Conservation (phyloP, 2,888 invertebrate species). For the Nomada ruficornis region DNA sequence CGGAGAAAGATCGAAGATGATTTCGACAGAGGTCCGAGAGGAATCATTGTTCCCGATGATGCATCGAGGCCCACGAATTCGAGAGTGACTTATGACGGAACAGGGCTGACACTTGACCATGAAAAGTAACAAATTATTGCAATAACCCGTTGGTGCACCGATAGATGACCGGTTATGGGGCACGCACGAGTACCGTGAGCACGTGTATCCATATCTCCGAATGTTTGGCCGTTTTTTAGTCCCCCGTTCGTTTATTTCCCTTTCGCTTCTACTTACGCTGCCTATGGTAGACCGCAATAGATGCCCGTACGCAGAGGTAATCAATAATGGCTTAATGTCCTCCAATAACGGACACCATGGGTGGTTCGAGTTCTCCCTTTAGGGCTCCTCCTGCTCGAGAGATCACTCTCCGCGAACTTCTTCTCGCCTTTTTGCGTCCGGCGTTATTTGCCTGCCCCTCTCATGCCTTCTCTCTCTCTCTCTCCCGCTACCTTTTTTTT, state of each 20-base stretch:
- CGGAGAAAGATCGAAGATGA: not conserved
- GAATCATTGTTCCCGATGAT: conserved; percentile 45
- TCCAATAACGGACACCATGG: conserved; percentile 83
- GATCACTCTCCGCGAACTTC: conserved; percentile 68
- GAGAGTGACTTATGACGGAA: conserved; percentile 67
- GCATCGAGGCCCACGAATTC: conserved; percentile 37
- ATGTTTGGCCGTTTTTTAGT: conserved; percentile 34
- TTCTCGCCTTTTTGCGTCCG: conserved; percentile 68
- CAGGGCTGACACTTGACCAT: conserved; percentile 54
- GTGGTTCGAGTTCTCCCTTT: conserved; percentile 78
- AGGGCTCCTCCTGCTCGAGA: conserved; percentile 65
- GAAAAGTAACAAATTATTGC: conserved; percentile 74
- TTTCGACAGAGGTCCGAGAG: conserved; percentile 31
- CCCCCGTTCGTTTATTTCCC: conserved; percentile 28
- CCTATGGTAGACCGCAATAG: conserved; percentile 67
- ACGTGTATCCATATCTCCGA: conserved; percentile 74
- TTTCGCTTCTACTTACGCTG: conserved; percentile 67
- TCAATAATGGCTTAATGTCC: conserved; percentile 84
- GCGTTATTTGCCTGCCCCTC: conserved; percentile 71
- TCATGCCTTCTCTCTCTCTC: conserved; percentile 26
- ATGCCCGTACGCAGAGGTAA: conserved; percentile 78
- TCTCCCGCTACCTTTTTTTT: conserved; percentile 11
- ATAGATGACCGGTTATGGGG: conserved; percentile 45
- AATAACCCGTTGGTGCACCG: conserved; percentile 62
- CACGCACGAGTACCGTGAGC: conserved; percentile 56